phyloP scores from a whole-genome alignment of 2,113 vertebrate genomes.

The Brachyhypopomus gauderio region DNA sequence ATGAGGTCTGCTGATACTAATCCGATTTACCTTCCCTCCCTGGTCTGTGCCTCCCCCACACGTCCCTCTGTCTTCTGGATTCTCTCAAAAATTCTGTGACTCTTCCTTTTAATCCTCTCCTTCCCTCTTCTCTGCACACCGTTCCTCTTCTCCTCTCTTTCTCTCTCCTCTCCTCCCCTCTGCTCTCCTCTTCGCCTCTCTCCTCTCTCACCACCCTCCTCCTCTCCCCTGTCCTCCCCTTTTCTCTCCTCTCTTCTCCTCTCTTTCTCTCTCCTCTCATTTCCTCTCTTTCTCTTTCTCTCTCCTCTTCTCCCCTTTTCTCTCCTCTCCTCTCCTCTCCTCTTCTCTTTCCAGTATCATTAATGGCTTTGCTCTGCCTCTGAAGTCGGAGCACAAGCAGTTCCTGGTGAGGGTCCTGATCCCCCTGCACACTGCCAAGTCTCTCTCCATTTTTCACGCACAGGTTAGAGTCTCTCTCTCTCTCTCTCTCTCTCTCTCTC shows the following conservation, averaged over 20 bases:
- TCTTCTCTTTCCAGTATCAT: slow-evolving; percentile 79
- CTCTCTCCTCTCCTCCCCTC: background rate
- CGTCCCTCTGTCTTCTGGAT: slow-evolving; percentile 25
- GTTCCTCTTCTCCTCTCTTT: background rate
- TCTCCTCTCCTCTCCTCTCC: slow-evolving; percentile 5
- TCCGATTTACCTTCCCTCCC: slow-evolving; percentile 44
- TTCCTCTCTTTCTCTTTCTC: background rate
- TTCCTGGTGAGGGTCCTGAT: slow-evolving; percentile 91
- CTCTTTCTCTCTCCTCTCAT: background rate
- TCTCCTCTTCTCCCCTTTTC: background rate
- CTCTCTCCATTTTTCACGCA: slow-evolving; percentile 90
- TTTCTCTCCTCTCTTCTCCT: background rate
- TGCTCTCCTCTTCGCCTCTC: background rate
- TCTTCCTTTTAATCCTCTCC: background rate
- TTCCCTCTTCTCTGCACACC: too few species aligned
- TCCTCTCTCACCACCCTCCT: background rate
- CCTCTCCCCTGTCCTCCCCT: background rate
- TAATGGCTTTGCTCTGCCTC: slow-evolving; percentile 89
- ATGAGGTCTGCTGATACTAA: slow-evolving; percentile 53
- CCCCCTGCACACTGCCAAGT: slow-evolving; percentile 89
- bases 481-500: slow-evolving; percentile 8
- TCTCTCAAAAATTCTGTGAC: slow-evolving; percentile 13
- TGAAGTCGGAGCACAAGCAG: slow-evolving; percentile 93
- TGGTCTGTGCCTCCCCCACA: slow-evolving; percentile 21
- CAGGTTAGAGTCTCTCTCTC: slow-evolving; percentile 76